phyloP scores from a whole-genome alignment of 2,797 vertebrate genomes.

The Pygocentrus nattereri region DNA sequence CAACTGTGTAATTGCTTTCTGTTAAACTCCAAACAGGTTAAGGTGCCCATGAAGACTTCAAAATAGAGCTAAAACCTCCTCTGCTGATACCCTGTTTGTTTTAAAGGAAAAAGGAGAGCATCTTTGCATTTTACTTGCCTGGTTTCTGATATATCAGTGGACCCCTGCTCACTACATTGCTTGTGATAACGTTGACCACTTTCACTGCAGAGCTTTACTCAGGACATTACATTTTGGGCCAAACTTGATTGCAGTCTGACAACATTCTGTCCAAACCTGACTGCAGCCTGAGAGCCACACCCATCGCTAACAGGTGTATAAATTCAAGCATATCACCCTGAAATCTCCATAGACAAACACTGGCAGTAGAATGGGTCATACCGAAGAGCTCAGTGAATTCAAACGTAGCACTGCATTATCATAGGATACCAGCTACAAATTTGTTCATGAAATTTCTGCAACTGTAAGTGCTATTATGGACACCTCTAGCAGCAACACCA shows the following conservation, averaged over 20 bases:
- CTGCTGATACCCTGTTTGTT: neutral
- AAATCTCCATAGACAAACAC: no score
- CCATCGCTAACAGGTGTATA: no score
- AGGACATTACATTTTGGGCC: no score
- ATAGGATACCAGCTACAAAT: no score
- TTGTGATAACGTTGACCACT: neutral
- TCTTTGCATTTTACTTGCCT: neutral
- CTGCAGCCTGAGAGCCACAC: no score
- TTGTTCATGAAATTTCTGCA: no score
- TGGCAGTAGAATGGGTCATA: no score
- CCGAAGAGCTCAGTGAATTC: no score
- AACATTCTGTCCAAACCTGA: neutral
- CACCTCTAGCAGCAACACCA: no score
- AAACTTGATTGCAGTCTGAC: neutral
- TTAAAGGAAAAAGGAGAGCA: neutral
- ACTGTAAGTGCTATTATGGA: no score
- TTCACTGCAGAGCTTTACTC: neutral
- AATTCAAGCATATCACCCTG: no score
- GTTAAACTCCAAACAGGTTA: constrained; percentile 2
- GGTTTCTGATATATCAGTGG: neutral
- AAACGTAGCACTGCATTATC: no score
- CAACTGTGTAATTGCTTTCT: neutral
- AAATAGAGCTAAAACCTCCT: neutral
- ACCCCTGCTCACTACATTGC: neutral
- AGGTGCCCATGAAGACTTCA: neutral